Evolutionary conservation across 2,797 vertebrate species (phyloP), one percentile per base, ranked within the genome.

Genomic region (Diglossa cyanea): DNA sequence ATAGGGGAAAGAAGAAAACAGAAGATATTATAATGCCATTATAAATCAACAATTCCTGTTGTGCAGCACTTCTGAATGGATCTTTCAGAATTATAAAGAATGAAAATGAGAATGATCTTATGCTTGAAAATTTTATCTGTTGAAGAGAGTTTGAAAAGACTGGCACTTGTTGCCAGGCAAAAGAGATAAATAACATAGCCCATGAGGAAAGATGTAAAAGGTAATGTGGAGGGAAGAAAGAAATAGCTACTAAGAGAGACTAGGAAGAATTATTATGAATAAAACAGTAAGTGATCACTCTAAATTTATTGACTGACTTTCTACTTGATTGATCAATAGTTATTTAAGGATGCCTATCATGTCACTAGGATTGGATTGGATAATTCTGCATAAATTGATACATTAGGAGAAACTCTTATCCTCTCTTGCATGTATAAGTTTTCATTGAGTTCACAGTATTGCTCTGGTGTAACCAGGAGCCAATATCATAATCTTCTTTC

Each of bases 281-380:
- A 85, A 93, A 87, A 48, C 12, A 57, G 39, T 50, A 93, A 54
- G 10, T 35, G 23, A 91, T 87, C 50, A 37, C n/a, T 92, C 61
- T 72, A 61, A 85, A 85, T 82, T 77, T 91, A 93, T 75, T 88
- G 78, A 71, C 51, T 85, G 55, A 60, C 26, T 94, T 93, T 81
- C 48, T 91, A 4, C 83, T 68, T 91, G 79, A 83, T 73, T 83
- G 68, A 78, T 78, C 44, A 44, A 2, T 81, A 86, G 21, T 90
- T 92, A 67, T 71, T 86, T 79, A 91, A 83, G 44, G 33, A 35
- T 86, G 40, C 33, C 54, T 80, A n/a, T 12, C 24, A 39, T 47
- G 47, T 47, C 33, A 60, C 51, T 77, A 45, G 58, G 24, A 72
- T 60, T 80, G 33, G 33, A 78, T 88, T 80, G 42, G 72, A 70